phyloP scores from a whole-genome alignment of 2,888 invertebrate genomes.

The Sphaerophoria rueppellii region DNA sequence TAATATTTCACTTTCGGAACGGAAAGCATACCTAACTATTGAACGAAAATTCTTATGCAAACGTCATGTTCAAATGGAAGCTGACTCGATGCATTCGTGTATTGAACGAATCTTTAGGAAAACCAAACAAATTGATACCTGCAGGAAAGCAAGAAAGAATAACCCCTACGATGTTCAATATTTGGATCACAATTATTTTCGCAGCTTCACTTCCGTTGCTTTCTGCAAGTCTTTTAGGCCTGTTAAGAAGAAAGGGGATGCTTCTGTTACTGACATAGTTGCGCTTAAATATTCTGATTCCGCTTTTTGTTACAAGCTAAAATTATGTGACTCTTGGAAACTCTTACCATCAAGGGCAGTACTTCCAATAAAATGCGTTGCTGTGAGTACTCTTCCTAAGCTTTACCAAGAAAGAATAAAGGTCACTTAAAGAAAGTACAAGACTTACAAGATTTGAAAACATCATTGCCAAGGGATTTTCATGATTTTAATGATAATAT shows the following conservation, averaged over 20 bases:
- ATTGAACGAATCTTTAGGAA: slow-evolving; percentile 20
- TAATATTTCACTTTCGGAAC: neutral
- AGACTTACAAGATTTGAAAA: slow-evolving; percentile 17
- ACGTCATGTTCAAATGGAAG: slow-evolving; percentile 8
- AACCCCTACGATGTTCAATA: slow-evolving; percentile 12
- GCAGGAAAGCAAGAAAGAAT: slow-evolving; percentile 19
- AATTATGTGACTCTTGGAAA: slow-evolving; percentile 22
- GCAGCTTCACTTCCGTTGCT: slow-evolving; percentile 26
- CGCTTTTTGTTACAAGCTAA: slow-evolving; percentile 19
- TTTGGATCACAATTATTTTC: slow-evolving; percentile 27
- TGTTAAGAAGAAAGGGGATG: slow-evolving; percentile 11
- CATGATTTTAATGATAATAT: slow-evolving; percentile 2
- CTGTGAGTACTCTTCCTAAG: slow-evolving; percentile 2
- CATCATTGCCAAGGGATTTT: slow-evolving; percentile 22
- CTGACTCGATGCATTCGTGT: slow-evolving; percentile 28
- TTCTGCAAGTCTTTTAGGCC: slow-evolving; percentile 22
- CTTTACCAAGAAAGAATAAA: slow-evolving; percentile 12
- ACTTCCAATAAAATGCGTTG: slow-evolving; percentile 3
- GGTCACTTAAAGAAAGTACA: slow-evolving; percentile 2
- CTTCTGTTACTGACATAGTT: slow-evolving; percentile 20
- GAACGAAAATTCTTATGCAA: slow-evolving; percentile 25
- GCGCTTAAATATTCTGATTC: slow-evolving; percentile 20
- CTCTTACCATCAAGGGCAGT: slow-evolving; percentile 12
- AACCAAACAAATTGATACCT: neutral
- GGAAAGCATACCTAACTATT: no score